These are phyloP conservation scores for Sinocyclocheilus rhinocerous DNA, from an alignment of 2,113 vertebrate genomes.

Conservation along the genomic window DNA sequence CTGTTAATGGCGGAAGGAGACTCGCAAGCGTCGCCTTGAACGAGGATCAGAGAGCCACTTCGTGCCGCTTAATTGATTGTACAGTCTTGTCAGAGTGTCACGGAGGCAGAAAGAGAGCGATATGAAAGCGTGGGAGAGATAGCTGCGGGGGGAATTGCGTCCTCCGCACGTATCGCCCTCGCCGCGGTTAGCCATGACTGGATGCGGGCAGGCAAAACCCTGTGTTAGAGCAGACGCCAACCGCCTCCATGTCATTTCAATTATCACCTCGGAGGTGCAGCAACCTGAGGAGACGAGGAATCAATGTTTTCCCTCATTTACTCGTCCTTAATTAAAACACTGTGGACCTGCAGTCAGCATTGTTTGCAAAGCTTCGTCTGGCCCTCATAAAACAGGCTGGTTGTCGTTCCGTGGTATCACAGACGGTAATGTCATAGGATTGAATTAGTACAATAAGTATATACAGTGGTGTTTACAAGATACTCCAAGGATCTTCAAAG, in stretches of 20 bases:
- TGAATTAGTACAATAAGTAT: background rate
- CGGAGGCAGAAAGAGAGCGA: slow-evolving; percentile 1
- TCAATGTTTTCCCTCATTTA: slow-evolving; percentile 40
- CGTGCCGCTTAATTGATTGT: slow-evolving; percentile 74
- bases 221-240: slow-evolving; percentile 53
- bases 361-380: background rate
- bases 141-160: slow-evolving; percentile 74
- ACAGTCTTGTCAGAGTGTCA: slow-evolving; percentile 68
- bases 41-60: slow-evolving; percentile 54
- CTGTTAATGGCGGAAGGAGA: slow-evolving; percentile 54
- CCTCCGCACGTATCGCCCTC: slow-evolving; percentile 66
- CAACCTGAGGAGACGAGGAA: slow-evolving; percentile 49
- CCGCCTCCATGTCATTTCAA: slow-evolving; percentile 57
- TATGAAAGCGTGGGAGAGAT: slow-evolving; percentile 65
- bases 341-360: slow-evolving; percentile 21
- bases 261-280: slow-evolving; percentile 53
- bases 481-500: background rate
- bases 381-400: background rate
- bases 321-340: slow-evolving; percentile 52
- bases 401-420: background rate
- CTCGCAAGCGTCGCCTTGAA: slow-evolving; percentile 27
- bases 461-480: background rate
- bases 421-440: background rate
- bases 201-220: slow-evolving; percentile 65
- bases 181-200: slow-evolving; percentile 62